A percentile compares a stretch with the other conserved stretches of the same genome.
These are phyloP conservation scores for Tyria jacobaeae DNA, from an alignment of 2,888 invertebrate species.

Conservation along the genomic window DNA sequence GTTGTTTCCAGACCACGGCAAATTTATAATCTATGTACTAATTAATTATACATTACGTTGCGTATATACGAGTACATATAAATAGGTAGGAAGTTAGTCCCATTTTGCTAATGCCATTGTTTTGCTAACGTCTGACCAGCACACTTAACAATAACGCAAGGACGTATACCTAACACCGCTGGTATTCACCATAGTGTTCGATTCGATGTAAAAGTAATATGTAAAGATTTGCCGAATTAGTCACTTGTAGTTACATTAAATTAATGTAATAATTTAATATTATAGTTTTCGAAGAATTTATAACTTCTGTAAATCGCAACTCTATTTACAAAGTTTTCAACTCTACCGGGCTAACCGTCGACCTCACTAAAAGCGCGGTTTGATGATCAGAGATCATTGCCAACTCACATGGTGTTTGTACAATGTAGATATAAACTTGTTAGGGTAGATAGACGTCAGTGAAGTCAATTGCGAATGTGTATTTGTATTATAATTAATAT, in stretches of 20 bases:
- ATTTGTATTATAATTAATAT: slow-evolving; percentile 63
- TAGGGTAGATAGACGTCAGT: slow-evolving; percentile 75
- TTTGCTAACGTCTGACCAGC: slow-evolving; percentile 49
- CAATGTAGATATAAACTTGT: slow-evolving; percentile 74
- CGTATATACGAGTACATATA: slow-evolving; percentile 35
- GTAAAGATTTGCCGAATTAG: slow-evolving; percentile 82
- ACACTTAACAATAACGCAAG: slow-evolving; percentile 30
- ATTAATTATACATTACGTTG: slow-evolving; percentile 45
- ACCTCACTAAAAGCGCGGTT: slow-evolving; percentile 57
- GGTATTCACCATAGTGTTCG: slow-evolving; percentile 78
- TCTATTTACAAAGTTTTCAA: slow-evolving; percentile 67
- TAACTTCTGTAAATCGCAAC: slow-evolving; percentile 66
- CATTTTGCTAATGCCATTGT: slow-evolving; percentile 41
- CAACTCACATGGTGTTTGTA: slow-evolving; percentile 67
- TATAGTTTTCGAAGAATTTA: slow-evolving; percentile 76
- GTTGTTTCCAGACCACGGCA: slow-evolving; percentile 74
- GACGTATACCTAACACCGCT: slow-evolving; percentile 49
- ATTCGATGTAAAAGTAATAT: slow-evolving; percentile 70
- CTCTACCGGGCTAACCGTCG: slow-evolving; percentile 60
- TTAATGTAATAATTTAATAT: slow-evolving; percentile 53
- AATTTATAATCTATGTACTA: slow-evolving; percentile 57
- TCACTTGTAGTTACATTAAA: slow-evolving; percentile 74
- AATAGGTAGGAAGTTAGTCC: slow-evolving; percentile 42
- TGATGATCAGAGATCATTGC: slow-evolving; percentile 51
- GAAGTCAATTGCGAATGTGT: slow-evolving; percentile 74